Base-by-base conservation (phyloP, 2,113 vertebrate genomes). In the Brachyhypopomus gauderio region DNA sequence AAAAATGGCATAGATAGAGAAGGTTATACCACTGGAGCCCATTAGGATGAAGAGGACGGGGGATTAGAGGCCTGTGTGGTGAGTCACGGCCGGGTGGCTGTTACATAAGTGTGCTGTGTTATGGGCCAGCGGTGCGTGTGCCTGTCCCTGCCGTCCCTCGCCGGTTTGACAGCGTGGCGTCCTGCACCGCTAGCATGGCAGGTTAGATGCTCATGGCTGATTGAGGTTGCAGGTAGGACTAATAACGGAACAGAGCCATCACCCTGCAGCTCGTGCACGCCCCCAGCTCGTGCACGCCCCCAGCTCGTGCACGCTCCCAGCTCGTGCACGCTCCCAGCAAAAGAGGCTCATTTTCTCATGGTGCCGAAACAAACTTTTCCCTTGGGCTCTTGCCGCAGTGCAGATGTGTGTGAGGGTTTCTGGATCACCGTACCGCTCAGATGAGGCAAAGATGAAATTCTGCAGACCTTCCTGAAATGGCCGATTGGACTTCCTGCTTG, bases 11-110 rank as follows among this genome's bases (percentile, higher is more conserved):
- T 34, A 67, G 52, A 30, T 34, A 62, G 60, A 19, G 22, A 30
- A 30, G 36, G 38, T 9, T 0, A 14, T 16, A 64, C 25, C 25
- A 48, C 69, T 59, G 23, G 58, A 52, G 64, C 19, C 45, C n/a
- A 58, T 77, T 73, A 25, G 60, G 64, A 77, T 17, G 14, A 64
- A 66, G 55, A 23, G 63, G n/a, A n/a, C n/a, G n/a, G n/a, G 30
- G 67, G 60, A 74, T 78, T 75, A 74, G 38, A 72, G 48, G 60
- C 38, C 16, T 70, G 27, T 36, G 72, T 72, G 59, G 59, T 62
- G 77, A 85, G 70, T 66, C 38, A 58, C 70, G 34, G 67, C 48
- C 80, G 87, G 64, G 71, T 20, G 84, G 75, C 62, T 62, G 56
- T 81, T 86, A 77, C 82, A 71, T 79, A 85, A 83, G 83, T 77